A percentile compares a stretch with the other conserved stretches of the same genome.
These are phyloP conservation scores for Homarus gammarus DNA, from an alignment of 2,888 invertebrate genomes.

Conservation along the genomic window DNA sequence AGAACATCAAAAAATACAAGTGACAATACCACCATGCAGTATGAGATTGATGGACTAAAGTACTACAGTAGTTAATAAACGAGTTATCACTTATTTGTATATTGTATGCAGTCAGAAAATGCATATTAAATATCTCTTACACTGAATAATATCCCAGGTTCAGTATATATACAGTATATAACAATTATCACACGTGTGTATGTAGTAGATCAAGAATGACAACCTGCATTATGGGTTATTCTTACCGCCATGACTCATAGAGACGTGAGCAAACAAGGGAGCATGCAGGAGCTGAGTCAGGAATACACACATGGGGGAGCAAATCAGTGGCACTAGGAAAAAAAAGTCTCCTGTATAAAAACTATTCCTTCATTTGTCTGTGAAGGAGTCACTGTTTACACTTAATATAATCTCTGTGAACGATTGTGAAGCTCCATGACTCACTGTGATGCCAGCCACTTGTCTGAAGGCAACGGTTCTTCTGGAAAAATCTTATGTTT, in stretches of 20 bases:
- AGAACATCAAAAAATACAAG: background rate
- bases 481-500: conserved; percentile 24
- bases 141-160: background rate
- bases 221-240: background rate
- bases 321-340: conserved; percentile 49
- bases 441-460: conserved; percentile 52
- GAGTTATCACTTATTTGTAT: background rate
- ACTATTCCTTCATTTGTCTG: conserved; percentile 65
- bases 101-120: background rate
- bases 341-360: conserved; percentile 68
- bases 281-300: conserved; percentile 17
- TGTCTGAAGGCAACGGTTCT: conserved; percentile 35
- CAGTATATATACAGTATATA: background rate
- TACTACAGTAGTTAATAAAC: background rate
- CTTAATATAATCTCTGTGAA: conserved; percentile 74
- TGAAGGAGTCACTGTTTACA: conserved; percentile 72
- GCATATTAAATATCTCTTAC: background rate
- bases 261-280: background rate
- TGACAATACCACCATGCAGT: background rate
- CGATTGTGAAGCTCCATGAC: conserved; percentile 71
- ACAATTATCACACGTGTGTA: background rate
- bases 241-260: background rate
- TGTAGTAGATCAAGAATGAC: background rate
- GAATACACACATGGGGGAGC: conserved; percentile 49
- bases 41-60: background rate